phyloP scores from a whole-genome alignment of 2,888 invertebrate genomes.

The Lycophotia porphyrea region DNA sequence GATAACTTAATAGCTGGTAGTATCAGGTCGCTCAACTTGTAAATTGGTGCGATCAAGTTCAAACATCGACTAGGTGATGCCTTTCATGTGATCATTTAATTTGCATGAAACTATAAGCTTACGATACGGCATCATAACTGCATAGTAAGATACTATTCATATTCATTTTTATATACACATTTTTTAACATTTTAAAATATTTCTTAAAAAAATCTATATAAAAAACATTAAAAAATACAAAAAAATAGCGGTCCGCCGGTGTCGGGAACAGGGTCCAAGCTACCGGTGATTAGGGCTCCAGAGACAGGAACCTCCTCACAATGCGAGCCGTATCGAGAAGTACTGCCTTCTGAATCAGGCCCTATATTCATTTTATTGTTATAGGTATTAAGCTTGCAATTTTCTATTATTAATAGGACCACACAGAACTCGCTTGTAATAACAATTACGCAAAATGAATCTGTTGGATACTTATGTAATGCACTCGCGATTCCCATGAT shows the following conservation, averaged over 20 bases:
- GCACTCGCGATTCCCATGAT: not conserved
- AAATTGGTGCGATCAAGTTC: conserved; percentile 39
- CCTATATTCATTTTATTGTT: too few species aligned
- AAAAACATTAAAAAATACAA: too few species aligned
- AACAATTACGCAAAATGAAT: not conserved
- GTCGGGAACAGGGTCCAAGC: too few species aligned
- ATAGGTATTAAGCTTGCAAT: not conserved
- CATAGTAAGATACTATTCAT: not conserved
- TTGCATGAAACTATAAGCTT: conserved; percentile 21
- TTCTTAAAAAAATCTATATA: too few species aligned
- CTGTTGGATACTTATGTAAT: not conserved
- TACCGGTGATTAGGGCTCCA: too few species aligned
- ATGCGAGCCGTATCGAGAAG: too few species aligned
- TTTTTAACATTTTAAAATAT: too few species aligned
- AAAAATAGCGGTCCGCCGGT: too few species aligned
- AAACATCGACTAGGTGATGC: conserved; percentile 13
- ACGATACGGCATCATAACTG: not conserved
- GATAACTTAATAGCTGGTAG: not conserved
- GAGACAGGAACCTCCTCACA: too few species aligned
- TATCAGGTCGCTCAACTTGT: conserved; percentile 1
- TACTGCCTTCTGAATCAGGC: too few species aligned
- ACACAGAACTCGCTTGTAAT: not conserved
- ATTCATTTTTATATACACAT: too few species aligned
- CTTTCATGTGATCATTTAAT: conserved; percentile 17
- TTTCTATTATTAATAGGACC: not conserved